phyloP scores from a whole-genome alignment of 2,797 vertebrate genomes.

The Apogon talboti region DNA sequence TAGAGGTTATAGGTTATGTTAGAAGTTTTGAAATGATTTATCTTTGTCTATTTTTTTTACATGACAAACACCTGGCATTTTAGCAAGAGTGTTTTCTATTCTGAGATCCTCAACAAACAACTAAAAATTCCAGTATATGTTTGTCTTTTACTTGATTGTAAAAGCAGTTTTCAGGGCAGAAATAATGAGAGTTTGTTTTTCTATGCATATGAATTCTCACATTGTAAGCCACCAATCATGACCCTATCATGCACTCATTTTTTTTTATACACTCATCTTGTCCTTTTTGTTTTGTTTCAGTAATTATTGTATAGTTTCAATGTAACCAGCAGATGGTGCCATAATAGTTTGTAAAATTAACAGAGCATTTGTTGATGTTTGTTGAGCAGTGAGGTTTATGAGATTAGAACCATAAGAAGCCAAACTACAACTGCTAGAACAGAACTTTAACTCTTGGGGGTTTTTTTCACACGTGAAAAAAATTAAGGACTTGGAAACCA shows the following conservation, averaged over 20 bases:
- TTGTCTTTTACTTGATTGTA: no score
- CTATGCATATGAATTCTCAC: no score
- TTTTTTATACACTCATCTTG: not conserved
- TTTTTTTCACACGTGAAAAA: not conserved
- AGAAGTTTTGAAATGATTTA: no score
- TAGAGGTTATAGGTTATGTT: no score
- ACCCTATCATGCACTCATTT: no score
- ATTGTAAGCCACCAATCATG: no score
- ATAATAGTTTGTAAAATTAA: constrained; percentile 27
- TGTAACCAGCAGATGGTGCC: constrained; percentile 62
- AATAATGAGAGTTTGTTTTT: no score
- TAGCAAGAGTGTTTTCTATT: not conserved
- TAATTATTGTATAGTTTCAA: constrained; percentile 26
- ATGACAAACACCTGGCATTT: no score
- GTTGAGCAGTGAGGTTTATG: constrained; percentile 7
- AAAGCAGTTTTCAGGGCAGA: no score
- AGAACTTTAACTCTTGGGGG: not conserved
- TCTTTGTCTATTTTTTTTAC: no score
- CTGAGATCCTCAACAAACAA: not conserved
- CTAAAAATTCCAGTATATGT: no score
- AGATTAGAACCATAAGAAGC: constrained; percentile 14
- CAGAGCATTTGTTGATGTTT: constrained; percentile 12
- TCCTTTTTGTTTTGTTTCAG: not conserved
- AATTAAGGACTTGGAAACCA: constrained; percentile 8
- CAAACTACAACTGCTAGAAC: not conserved